These are phyloP conservation scores for Halotydeus destructor DNA, from an alignment of 1,140 invertebrate species.

Conservation along the genomic window DNA sequence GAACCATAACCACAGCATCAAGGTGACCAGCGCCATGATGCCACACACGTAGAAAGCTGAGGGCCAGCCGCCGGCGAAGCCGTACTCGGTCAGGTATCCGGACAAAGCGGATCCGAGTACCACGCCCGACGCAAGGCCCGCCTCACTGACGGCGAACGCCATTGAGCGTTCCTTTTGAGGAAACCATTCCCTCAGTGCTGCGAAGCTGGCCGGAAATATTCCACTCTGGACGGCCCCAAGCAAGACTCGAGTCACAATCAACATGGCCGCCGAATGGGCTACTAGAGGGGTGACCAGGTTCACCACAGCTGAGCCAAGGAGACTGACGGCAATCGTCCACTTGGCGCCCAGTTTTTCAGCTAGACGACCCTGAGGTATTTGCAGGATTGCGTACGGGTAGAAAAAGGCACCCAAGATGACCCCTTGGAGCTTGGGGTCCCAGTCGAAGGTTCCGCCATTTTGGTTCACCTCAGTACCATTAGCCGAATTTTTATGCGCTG, in stretches of 20 bases:
- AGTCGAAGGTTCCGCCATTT: slow-evolving; percentile 12
- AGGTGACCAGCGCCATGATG: slow-evolving; percentile 41
- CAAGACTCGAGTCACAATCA: slow-evolving; percentile 10
- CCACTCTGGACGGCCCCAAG: slow-evolving; percentile 17
- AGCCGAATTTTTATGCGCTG: too few relatives aligned
- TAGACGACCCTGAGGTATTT: slow-evolving; percentile 54
- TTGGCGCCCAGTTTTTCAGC: slow-evolving; percentile 57
- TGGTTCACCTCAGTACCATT: too few relatives aligned
- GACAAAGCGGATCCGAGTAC: slow-evolving; percentile 18
- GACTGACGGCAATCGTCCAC: slow-evolving; percentile 47
- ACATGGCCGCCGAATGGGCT: slow-evolving; percentile 1
- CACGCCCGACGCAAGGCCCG: slow-evolving; percentile 20
- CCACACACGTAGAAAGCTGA: slow-evolving; percentile 62
- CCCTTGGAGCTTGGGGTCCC: slow-evolving; percentile 14
- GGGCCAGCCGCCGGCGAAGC: slow-evolving; percentile 46
- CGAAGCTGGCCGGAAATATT: slow-evolving; percentile 22
- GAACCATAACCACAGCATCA: slow-evolving; percentile 56
- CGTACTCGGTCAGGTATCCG: slow-evolving; percentile 22
- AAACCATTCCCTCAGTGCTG: slow-evolving; percentile 22
- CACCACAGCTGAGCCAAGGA: slow-evolving; percentile 8
- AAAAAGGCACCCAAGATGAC: slow-evolving; percentile 61
- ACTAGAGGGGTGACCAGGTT: slow-evolving; percentile 11
- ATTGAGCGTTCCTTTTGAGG: slow-evolving; percentile 10
- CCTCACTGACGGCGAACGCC: slow-evolving; percentile 4
- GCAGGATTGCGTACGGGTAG: slow-evolving; percentile 58